A percentile compares a stretch with the other conserved stretches of the same genome.
Evolutionary conservation across 2,797 vertebrate genomes (phyloP).

Genomic region (Aselliscus stoliczkanus): DNA sequence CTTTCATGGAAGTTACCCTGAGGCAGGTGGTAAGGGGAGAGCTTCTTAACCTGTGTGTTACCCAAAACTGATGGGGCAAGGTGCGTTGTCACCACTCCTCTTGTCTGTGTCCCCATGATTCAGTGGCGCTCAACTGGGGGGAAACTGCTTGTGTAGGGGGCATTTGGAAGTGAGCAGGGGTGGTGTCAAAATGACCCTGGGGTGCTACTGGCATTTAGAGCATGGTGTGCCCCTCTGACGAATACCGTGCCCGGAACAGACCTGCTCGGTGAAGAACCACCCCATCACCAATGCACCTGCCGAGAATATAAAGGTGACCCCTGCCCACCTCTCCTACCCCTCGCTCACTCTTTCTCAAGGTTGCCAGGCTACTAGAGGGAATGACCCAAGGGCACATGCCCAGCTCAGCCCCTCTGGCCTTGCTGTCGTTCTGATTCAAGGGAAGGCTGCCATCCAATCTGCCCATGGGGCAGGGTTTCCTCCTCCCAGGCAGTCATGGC

Average conservation of each 20-base stretch:
- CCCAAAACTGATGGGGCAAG: no score
- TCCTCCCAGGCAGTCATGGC: background rate
- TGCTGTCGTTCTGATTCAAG: accelerated
- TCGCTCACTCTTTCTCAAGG: background rate
- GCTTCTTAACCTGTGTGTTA: background rate
- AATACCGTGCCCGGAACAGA: background rate
- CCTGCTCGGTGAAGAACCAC: accelerated
- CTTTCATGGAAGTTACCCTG: background rate
- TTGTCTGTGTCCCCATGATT: no score
- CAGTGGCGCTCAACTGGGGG: background rate
- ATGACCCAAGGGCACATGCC: accelerated
- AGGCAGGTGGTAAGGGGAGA: background rate
- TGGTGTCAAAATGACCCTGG: background rate
- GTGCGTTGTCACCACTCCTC: accelerated
- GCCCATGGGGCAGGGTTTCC: background rate
- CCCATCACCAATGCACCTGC: accelerated
- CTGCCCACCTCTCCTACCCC: background rate
- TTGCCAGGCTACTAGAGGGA: no score
- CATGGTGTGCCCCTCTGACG: accelerated
- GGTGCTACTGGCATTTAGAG: background rate
- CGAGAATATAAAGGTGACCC: background rate
- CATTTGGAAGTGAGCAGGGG: background rate
- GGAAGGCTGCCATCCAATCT: background rate
- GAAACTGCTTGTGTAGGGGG: background rate
- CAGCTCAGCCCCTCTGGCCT: background rate